Evolutionary conservation across 2,888 invertebrate genomes (phyloP).

Genomic region (Heteromyza rotundicornis): DNA sequence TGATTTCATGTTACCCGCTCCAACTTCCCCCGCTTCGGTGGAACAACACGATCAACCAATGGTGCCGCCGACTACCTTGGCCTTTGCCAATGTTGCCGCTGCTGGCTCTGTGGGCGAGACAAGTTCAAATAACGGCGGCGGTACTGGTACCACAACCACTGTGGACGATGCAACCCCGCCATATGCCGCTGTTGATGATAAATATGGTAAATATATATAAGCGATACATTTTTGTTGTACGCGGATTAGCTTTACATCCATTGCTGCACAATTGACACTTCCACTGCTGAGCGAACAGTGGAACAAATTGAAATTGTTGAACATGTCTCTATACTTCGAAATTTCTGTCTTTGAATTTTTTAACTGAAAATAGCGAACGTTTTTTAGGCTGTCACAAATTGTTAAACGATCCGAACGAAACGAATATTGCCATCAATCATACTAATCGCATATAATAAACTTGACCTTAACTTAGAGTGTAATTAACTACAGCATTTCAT

Average conservation of each 20-base stretch:
- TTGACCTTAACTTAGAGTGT: no score
- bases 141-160: neutral
- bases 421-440: no score
- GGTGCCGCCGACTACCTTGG: constrained; percentile 52
- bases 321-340: no score
- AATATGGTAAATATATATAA: constrained; percentile 50
- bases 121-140: constrained; percentile 14
- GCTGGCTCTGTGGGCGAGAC: constrained; percentile 35
- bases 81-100: constrained; percentile 45
- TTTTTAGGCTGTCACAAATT: no score
- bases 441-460: no score
- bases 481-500: no score
- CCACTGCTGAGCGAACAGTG: neutral
- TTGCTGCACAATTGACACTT: constrained; percentile 11
- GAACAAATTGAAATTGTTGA: neutral
- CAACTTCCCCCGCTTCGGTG: constrained; percentile 38
- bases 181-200: constrained; percentile 53
- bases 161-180: constrained; percentile 51
- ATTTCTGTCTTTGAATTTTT: no score
- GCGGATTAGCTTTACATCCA: neutral
- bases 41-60: constrained; percentile 56
- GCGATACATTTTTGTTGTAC: neutral
- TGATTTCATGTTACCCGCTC: constrained; percentile 40
- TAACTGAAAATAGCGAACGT: no score
- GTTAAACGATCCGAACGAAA: no score